Conservation (phyloP, 2,888 invertebrate species). For the Eristalinus sepulchralis region DNA sequence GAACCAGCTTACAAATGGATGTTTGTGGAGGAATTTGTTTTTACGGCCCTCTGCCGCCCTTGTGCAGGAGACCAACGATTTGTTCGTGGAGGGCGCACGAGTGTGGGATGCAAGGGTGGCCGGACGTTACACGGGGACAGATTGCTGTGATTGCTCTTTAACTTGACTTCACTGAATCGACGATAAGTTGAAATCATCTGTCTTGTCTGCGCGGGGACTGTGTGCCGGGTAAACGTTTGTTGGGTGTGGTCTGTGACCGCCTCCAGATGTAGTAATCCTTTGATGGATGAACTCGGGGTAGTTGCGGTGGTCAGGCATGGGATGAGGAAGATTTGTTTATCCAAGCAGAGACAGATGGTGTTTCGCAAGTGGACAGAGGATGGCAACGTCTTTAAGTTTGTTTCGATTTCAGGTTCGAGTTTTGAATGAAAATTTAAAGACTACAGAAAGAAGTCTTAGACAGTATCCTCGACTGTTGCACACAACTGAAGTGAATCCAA, state of each 20-base stretch:
- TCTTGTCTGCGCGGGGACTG: not conserved
- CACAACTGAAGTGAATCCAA: no score
- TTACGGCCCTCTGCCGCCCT: not conserved
- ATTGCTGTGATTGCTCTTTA: not conserved
- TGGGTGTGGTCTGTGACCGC: not conserved
- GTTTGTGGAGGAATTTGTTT: conserved; percentile 21
- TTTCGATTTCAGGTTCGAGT: no score
- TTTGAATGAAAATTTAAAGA: no score
- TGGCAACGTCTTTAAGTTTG: no score
- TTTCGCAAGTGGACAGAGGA: no score
- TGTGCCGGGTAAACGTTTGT: not conserved
- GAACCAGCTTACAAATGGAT: conserved; percentile 10
- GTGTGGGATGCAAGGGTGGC: not conserved
- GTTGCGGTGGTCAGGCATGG: not conserved
- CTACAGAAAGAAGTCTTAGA: no score
- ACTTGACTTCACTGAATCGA: not conserved
- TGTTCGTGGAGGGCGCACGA: not conserved
- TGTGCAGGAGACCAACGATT: conserved; percentile 1
- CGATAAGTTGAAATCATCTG: not conserved
- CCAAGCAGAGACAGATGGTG: no score
- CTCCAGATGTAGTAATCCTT: not conserved
- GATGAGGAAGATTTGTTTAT: no score
- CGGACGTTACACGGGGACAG: not conserved
- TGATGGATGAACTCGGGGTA: not conserved
- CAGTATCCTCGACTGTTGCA: no score